Base-by-base conservation (phyloP, 2,888 invertebrate species). In the Oscheius sp. region DNA sequence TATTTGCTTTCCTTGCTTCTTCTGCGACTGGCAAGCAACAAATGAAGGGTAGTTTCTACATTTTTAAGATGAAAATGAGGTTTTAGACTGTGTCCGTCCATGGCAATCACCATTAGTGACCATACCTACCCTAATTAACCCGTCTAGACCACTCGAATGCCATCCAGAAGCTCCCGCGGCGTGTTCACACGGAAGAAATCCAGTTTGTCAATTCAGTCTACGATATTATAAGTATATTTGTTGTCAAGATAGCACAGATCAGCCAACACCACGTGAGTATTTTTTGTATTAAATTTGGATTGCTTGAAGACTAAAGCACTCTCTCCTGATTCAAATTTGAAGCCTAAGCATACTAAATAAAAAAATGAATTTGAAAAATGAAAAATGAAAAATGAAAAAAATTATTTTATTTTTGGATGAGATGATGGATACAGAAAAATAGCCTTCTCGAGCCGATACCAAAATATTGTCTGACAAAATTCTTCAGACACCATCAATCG, bases 101-200 rank as follows among this genome's bases (percentile, higher is more conserved):
- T 77, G 77, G 77, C 77, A 77, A 68, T 44, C 51, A 14, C 67
- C 77, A 9, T 33, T 69, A 24, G 68, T 75, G 68, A 62, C 68
- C 14, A 66, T 67, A 22, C 50, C 77, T 2, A 72, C 73, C 8
- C 28, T 77, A 8, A 49, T 67, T n/a, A 59, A 50, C n/a, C 77
- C 77, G 28, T 66, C 75, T 5, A 59, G 73, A 50, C 70, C 77
- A 2, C 64, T 73, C 3, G 68, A 68, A 59, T 77, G 77, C 36
- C 68, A 69, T 69, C 77, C 77, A 9, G 75, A 75, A 41, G 70
- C 24, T n/a, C 44, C 59, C 2, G 14, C 36, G 5, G 47, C 45
- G 12, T 77, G 77, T 50, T 72, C 74, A 3, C 57, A 61, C n/a
- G 77, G 74, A 28, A 50, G 70, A 2, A 73, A 74, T 44, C 30